A percentile compares a stretch with the other conserved stretches of the same genome.
Evolutionary conservation across 2,113 vertebrate genomes (phyloP).

Genomic region (Tursiops truncatus): DNA sequence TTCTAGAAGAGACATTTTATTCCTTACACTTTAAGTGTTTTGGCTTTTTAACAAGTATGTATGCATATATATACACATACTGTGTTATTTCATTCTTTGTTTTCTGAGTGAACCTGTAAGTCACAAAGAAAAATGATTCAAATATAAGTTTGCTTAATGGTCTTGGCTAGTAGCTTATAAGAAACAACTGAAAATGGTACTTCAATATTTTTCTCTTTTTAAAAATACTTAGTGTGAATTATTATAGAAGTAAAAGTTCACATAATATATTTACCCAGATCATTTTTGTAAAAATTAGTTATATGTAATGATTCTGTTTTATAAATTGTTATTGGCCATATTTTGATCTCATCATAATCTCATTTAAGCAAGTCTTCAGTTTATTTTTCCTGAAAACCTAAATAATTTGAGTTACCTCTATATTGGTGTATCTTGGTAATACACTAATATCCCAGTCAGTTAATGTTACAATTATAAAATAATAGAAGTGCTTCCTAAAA

Average conservation of each 20-base stretch:
- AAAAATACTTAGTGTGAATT: not conserved
- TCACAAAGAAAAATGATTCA: not conserved
- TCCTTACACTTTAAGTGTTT: not conserved
- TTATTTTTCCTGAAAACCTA: not conserved
- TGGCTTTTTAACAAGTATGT: rapidly evolving
- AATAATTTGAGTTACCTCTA: not conserved
- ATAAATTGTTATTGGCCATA: not conserved
- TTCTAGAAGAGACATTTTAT: not conserved
- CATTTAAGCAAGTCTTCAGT: too few species aligned
- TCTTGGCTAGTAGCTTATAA: not conserved
- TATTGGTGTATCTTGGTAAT: not conserved
- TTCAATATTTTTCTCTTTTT: not conserved
- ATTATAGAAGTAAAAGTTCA: not conserved
- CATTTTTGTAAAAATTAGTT: not conserved
- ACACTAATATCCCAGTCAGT: too few species aligned
- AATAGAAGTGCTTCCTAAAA: not conserved
- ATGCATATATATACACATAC: too few species aligned
- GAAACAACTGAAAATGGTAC: not conserved
- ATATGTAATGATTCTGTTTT: not conserved
- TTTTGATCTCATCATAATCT: not conserved
- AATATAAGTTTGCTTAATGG: not conserved
- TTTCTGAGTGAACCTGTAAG: not conserved
- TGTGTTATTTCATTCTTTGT: not conserved
- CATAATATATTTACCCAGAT: not conserved
- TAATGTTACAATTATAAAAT: not conserved